Evolutionary conservation across 2,113 vertebrate species (phyloP).

Genomic region (Trematocara variabile): DNA sequence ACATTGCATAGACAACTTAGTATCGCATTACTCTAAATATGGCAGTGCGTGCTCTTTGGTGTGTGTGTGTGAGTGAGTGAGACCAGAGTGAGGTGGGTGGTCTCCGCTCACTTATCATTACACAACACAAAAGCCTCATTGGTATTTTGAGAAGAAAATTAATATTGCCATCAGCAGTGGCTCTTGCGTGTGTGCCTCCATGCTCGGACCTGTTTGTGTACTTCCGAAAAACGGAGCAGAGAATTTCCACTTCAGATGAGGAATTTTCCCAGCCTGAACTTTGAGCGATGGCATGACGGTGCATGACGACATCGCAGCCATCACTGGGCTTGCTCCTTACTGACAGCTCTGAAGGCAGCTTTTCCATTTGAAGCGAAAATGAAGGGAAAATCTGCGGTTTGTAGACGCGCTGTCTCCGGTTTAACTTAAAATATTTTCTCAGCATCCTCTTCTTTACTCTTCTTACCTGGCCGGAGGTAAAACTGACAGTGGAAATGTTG

Average conservation of each 20-base stretch:
- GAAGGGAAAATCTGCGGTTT: conserved; percentile 14
- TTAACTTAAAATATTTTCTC: conserved; percentile 42
- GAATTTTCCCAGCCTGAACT: neutral
- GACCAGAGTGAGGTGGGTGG: conserved; percentile 84
- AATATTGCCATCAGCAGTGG: conserved; percentile 71
- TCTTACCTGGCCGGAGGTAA: conserved; percentile 36
- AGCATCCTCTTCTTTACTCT: conserved; percentile 19
- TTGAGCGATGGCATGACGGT: conserved; percentile 8
- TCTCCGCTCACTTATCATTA: conserved; percentile 80
- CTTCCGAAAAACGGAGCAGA: conserved; percentile 9
- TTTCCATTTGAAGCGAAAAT: conserved; percentile 37
- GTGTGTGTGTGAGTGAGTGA: conserved; percentile 4
- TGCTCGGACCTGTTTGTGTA: conserved; percentile 25
- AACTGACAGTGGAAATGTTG: conserved; percentile 21
- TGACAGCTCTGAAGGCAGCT: conserved; percentile 23
- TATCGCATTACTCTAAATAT: conserved; percentile 82
- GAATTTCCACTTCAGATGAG: conserved; percentile 38
- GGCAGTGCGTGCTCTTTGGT: conserved; percentile 16
- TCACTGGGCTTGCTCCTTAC: neutral
- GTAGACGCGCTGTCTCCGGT: conserved; percentile 16
- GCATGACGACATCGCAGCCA: conserved; percentile 22
- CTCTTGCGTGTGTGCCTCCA: conserved; percentile 44
- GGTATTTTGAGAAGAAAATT: conserved; percentile 89
- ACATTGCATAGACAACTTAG: conserved; percentile 77
- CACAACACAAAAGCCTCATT: conserved; percentile 79